Evolutionary conservation across 2,113 vertebrate species (phyloP), one percentile per base, ranked within the genome.

Genomic region (Tautogolabrus adspersus): DNA sequence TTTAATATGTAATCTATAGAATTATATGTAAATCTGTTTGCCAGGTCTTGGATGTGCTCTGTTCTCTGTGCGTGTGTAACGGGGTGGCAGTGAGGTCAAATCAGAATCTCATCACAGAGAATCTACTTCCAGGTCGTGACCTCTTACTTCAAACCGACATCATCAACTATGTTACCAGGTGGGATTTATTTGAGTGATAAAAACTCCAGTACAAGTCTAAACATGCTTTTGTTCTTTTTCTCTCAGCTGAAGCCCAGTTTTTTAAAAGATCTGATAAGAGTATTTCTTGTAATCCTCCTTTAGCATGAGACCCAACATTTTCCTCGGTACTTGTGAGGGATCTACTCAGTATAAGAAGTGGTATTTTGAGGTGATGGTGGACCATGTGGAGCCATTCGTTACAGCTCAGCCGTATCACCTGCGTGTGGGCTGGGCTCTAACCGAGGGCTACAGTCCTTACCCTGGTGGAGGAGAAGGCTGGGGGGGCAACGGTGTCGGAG

Each of bases 51-150:
- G 97, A 98, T 15, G 97, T 98, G 10, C 94, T 98, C 11, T 97
- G 97, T 81, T 98, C 97, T 63, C 92, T 98, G 1, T 98, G 97
- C 79, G 97, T 98, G 66, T 98, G 97, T 85, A 98, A 98, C 15
- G 97, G 96, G 0, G 97, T 98, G 42, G 97, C 97, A 1, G 97
- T 98, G 0, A 95, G 97, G 72, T 97, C 97, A 83, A 98, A 98
- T 90, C 97, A 98, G 92, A 97, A 97, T 70, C 96, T 98, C 83
- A 98, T 98, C 90, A 96, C 97, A 3, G 97, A 98, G 93, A 98
- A 98, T 88, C 92, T 98, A 44, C 95, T 98, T 60, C 97, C 97
- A 0, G 95, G 96, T 19, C 94, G 97, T 0, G 97, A 98, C 79
- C 95, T 98, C 11, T 93, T 98, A 8, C 94, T 98, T 79, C 97